Evolutionary conservation across 2,888 invertebrate species (phyloP).

Genomic region (Tribolium freemani): DNA sequence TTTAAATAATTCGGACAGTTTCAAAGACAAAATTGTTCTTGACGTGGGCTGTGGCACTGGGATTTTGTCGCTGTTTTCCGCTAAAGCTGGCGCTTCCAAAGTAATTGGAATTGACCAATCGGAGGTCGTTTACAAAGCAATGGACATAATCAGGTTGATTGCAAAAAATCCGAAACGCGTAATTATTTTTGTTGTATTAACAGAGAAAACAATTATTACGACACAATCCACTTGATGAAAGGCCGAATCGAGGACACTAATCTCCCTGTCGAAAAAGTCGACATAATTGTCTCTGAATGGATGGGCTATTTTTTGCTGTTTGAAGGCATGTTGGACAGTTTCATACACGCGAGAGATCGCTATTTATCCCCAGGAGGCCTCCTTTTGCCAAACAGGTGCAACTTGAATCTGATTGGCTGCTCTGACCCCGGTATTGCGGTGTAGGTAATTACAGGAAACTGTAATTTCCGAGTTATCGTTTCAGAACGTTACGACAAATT

Average conservation of each 20-base stretch:
- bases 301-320: slow-evolving; percentile 98
- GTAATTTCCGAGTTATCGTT: slow-evolving; percentile 50
- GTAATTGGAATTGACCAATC: slow-evolving; percentile 97
- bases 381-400: slow-evolving; percentile 88
- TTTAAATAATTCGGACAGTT: slow-evolving; percentile 77
- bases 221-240: slow-evolving; percentile 83
- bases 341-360: slow-evolving; percentile 89
- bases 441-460: not conserved
- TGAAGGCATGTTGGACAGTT: slow-evolving; percentile 97
- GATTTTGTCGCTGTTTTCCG: slow-evolving; percentile 98
- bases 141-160: slow-evolving; percentile 87
- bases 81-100: slow-evolving; percentile 90
- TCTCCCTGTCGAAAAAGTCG: slow-evolving; percentile 83
- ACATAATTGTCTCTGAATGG: slow-evolving; percentile 97
- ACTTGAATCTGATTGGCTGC: slow-evolving; percentile 84
- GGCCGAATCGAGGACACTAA: slow-evolving; percentile 89
- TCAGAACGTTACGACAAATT: slow-evolving; percentile 78
- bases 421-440: slow-evolving; percentile 75
- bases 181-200: slow-evolving; percentile 49
- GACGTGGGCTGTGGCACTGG: slow-evolving; percentile 99
- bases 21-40: slow-evolving; percentile 85
- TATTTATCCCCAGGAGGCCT: slow-evolving; percentile 83
- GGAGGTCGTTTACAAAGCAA: slow-evolving; percentile 94
- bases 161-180: not conserved
- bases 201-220: slow-evolving; percentile 82